Base-by-base conservation (phyloP, 2,888 invertebrate genomes). In the Plagodis pulveraria region DNA sequence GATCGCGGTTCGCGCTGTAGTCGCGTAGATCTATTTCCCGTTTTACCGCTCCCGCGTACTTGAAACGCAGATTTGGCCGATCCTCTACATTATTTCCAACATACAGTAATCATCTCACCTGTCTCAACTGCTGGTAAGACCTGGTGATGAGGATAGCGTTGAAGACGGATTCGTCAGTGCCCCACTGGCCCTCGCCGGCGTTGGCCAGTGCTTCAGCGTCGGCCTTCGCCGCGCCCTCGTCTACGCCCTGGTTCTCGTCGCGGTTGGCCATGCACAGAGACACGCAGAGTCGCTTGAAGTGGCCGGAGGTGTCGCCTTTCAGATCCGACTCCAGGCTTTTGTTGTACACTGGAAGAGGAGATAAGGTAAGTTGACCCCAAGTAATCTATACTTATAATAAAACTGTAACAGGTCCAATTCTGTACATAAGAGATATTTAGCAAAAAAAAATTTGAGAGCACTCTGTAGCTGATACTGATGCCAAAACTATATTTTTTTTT, bases 241-340 rank as follows among this genome's bases (percentile, higher is more conserved):
- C 98, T 0, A 97, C 94, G 32, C 96, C 96, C 80, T 96, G 96
- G 88, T 96, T 96, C 91, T 99, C 99, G 81, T 98, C 97, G 50
- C 99, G 95, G 81, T 97, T 98, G 59, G 97, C 97, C 94, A 96
- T 96, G 72, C 96, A 96, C 52, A 98, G 91, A 0, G 98, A 98
- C 32, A 99, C 96, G 73, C 98, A 95, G 50, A 99, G 94, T 61
- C 98, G 94, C 90, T 97, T 97, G 91, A 99, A 99, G 86, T 98
- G 97, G n/a, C 99, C 99, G 9, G 98, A 98, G 6, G 98, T 98
- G 84, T 99, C 99, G 51, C 96, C 97, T 81, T 96, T 96, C 72
- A 99, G 91, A 80, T 98, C 98, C 6, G 95, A 95, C 81, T 98
- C 98, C 66, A 99, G 88, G 60, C 95, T 86, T 84, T 95, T 96